phyloP scores from a whole-genome alignment of 1,140 invertebrate genomes.

The Heliconius congener region DNA sequence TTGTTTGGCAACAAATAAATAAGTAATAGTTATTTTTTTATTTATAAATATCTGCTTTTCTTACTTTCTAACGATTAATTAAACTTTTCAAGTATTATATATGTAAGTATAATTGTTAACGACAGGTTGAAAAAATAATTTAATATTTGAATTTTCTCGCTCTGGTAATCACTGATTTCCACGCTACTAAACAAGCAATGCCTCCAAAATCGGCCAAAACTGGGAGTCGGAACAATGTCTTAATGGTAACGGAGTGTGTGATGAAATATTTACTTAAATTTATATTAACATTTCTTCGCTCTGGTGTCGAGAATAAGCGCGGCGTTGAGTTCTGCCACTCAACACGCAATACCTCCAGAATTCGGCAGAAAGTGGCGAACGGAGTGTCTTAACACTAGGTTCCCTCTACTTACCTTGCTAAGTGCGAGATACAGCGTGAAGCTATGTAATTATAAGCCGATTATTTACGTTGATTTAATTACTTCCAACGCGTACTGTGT shows the following conservation, averaged over 20 bases:
- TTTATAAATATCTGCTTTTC: background rate
- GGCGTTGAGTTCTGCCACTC: background rate
- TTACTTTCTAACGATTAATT: background rate
- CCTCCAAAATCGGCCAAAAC: background rate
- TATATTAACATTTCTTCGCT: background rate
- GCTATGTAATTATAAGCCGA: too few relatives aligned
- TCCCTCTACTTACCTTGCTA: background rate
- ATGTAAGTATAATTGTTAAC: too few relatives aligned
- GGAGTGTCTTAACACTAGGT: background rate
- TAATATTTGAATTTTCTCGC: background rate
- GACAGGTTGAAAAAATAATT: background rate
- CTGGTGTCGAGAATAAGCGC: background rate
- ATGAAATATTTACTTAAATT: too few relatives aligned
- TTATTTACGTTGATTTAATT: too few relatives aligned
- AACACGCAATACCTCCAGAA: background rate
- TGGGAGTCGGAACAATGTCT: background rate
- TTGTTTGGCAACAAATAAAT: conserved; percentile 9
- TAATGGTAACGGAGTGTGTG: too few relatives aligned
- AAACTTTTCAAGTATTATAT: too few relatives aligned
- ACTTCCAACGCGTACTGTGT: too few relatives aligned
- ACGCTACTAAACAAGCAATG: background rate
- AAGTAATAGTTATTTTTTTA: background rate
- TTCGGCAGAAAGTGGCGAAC: background rate
- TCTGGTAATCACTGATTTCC: background rate
- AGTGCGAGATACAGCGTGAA: background rate